Evolutionary conservation across 2,888 invertebrate genomes (phyloP).

Genomic region (Euplexia lucipara): DNA sequence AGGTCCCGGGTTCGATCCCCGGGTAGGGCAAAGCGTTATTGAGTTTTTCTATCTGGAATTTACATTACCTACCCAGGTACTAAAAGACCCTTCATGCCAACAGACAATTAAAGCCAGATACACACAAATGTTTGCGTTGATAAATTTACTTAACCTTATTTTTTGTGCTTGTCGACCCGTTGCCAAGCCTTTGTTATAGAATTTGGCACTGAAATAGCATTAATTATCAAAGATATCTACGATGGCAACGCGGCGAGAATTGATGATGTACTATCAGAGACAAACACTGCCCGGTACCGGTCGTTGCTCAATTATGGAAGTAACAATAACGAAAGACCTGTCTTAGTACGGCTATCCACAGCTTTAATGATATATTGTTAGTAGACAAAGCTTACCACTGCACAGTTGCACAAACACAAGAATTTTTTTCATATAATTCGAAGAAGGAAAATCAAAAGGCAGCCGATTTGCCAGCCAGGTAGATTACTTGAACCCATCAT

Average conservation of each 20-base stretch:
- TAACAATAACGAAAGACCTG: slow-evolving; percentile 51
- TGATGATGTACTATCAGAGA: slow-evolving; percentile 51
- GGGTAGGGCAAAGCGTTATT: no score
- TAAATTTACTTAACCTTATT: slow-evolving; percentile 56
- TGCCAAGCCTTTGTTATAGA: slow-evolving; percentile 59
- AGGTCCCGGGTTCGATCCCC: no score
- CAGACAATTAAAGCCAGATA: slow-evolving; percentile 43
- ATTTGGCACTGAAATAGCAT: slow-evolving; percentile 58
- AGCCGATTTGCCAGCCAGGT: neutral
- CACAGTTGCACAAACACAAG: neutral
- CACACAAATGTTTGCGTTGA: slow-evolving; percentile 33
- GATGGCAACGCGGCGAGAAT: slow-evolving; percentile 43
- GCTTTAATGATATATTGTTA: slow-evolving; percentile 29
- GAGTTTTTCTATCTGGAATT: no score
- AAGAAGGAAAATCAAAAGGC: neutral
- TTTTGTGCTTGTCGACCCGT: slow-evolving; percentile 49
- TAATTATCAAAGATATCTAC: slow-evolving; percentile 53
- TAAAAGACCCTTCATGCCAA: slow-evolving; percentile 4
- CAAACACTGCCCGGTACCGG: slow-evolving; percentile 30
- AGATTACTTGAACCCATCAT: slow-evolving; percentile 5
- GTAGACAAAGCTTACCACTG: neutral
- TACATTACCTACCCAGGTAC: no score
- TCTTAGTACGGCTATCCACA: slow-evolving; percentile 25
- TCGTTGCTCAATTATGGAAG: slow-evolving; percentile 49
- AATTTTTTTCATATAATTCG: neutral